Evolutionary conservation across 2,113 vertebrate species (phyloP), one percentile per base, ranked within the genome.

Genomic region (Anolis sagrei): DNA sequence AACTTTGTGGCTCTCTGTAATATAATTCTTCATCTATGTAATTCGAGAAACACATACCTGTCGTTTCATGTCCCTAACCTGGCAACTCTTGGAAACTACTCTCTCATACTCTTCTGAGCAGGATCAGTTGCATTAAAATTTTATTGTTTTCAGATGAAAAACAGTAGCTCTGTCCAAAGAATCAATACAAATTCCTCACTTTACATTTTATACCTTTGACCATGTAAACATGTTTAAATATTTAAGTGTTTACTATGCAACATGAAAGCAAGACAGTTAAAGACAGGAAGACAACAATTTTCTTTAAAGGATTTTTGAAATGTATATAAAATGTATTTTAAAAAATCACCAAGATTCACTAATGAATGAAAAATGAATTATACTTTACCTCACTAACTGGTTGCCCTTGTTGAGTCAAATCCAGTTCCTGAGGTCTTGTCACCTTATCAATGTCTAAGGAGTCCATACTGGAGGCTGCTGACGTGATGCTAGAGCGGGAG

Each of bases 401-500:
- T 84, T 98, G 98, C 39, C 94, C 97, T 89, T 97, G 97, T 48
- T 94, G 96, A 58, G 91, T 95, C 70, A 97, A 91, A 79, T 99
- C 98, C 29, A 97, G 92, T 1, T 99, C 98, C 34, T 96, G 95
- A 85, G 96, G 95, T 88, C 96, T 96, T 0, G 92, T 94, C 82
- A 98, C 97, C 95, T 98, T 98, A 87, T 99, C 98, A 0, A 98
- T 98, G 96, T 99, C 98, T 95, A 99, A 93, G 27, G 98, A 99
- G 92, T 99, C 98, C 98, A 98, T 98, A 95, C 98, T 99, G 89
- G 98, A 99, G 14, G 98, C 97, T 3, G 97, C 98, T 0, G 98
- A 99, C 74, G 98, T 98, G 7, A 98, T 92, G 76, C 99, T 99
- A 81, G 98, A 99, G 34, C 97, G 97, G 82, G 98, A 98, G 49